Evolutionary conservation across 2,113 vertebrate genomes (phyloP).

Genomic region (Bubo scandiacus): DNA sequence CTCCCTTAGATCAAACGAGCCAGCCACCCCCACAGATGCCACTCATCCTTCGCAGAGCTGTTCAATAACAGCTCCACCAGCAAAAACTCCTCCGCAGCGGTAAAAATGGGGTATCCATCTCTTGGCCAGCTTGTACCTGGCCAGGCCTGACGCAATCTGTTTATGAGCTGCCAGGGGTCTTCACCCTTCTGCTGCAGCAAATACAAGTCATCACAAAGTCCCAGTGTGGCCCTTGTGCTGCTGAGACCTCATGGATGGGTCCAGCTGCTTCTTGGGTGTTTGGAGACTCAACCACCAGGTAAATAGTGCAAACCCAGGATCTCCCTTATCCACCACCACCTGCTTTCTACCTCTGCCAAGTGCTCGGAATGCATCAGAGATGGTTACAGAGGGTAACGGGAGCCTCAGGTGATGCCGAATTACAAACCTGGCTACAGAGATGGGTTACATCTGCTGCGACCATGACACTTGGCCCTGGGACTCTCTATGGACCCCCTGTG

Average conservation of each 20-base stretch:
- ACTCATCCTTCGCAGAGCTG: not conserved
- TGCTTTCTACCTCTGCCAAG: not conserved
- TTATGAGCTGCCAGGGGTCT: not conserved
- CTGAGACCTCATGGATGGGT: not conserved
- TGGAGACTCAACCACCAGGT: not conserved
- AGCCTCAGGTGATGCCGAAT: not conserved
- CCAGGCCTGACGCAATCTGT: fast-evolving
- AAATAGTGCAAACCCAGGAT: not conserved
- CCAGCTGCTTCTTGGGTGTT: not conserved
- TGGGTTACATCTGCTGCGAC: not conserved
- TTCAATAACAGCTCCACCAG: not conserved
- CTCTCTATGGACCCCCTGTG: not conserved
- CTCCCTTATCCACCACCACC: not conserved
- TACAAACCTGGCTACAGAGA: not conserved
- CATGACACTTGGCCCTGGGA: not conserved
- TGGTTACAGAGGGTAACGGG: not conserved
- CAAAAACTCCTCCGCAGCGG: not conserved
- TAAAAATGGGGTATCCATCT: not conserved
- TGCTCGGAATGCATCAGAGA: not conserved
- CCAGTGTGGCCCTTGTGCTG: not conserved
- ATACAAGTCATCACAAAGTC: not conserved
- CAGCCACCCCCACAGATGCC: not conserved
- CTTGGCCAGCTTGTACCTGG: not conserved
- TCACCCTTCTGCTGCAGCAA: not conserved
- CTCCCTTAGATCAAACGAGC: not conserved